A percentile compares a stretch with the other conserved stretches of the same genome.
phyloP scores from a whole-genome alignment of 1,140 invertebrate genomes.

The Aleiodes sp. region DNA sequence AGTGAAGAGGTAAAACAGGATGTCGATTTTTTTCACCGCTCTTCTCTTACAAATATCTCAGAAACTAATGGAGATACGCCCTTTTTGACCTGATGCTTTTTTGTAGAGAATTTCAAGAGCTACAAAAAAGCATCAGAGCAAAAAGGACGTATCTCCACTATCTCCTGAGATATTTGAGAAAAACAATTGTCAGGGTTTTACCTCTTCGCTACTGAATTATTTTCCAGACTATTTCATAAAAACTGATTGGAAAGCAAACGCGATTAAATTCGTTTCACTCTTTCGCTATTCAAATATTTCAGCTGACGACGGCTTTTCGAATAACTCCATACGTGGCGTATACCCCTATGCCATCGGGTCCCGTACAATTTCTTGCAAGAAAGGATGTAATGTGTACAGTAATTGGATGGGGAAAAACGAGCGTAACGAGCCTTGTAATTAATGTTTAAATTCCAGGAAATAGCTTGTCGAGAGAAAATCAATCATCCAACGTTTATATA shows the following conservation, averaged over 20 bases:
- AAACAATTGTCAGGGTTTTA: no score
- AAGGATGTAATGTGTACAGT: slow-evolving; percentile 41
- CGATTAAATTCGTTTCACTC: not conserved
- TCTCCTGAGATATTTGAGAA: no score
- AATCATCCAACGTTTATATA: not conserved
- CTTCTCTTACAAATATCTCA: no score
- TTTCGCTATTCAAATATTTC: no score
- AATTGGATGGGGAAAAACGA: slow-evolving; percentile 48
- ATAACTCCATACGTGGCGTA: slow-evolving; percentile 30
- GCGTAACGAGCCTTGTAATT: slow-evolving; percentile 20
- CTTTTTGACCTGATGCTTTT: no score
- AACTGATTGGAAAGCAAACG: not conserved
- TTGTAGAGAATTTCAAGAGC: no score
- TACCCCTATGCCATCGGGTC: slow-evolving; percentile 23
- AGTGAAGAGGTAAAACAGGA: no score
- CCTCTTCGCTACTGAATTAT: no score
- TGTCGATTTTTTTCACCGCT: no score
- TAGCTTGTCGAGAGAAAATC: not conserved
- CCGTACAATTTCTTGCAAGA: slow-evolving; percentile 38
- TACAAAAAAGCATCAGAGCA: no score
- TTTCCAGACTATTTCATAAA: not conserved
- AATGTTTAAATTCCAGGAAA: not conserved
- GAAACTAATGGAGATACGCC: no score
- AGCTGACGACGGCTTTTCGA: slow-evolving; percentile 31
- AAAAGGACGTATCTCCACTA: no score